Evolutionary conservation across 2,797 vertebrate species (phyloP).

Genomic region (Myotis planiceps): DNA sequence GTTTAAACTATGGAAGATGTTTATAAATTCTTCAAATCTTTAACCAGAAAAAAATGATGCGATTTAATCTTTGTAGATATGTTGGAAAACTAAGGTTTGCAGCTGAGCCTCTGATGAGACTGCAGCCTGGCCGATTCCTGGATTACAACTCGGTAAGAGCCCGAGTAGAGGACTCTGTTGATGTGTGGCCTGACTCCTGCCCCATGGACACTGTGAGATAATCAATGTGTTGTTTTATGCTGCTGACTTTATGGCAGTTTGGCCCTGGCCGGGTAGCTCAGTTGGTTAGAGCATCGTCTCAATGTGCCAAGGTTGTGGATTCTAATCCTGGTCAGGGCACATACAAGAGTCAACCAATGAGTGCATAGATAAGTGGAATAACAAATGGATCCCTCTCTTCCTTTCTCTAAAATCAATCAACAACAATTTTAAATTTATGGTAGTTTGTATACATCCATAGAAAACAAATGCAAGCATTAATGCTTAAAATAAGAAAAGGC

Average conservation of each 20-base stretch:
- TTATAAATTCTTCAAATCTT: not conserved
- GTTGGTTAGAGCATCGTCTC: no score
- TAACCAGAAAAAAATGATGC: not conserved
- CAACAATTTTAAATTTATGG: not conserved
- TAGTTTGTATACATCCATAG: not conserved
- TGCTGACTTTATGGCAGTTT: not conserved
- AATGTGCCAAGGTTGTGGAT: no score
- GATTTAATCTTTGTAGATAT: not conserved
- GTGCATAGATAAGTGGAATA: no score
- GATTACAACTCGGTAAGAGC: not conserved
- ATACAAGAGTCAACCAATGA: no score
- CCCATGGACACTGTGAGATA: not conserved
- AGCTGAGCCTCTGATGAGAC: not conserved
- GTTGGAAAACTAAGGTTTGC: not conserved
- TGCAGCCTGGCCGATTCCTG: accelerated
- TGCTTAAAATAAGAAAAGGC: not conserved
- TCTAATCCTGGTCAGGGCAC: no score
- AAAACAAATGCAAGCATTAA: not conserved
- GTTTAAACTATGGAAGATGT: not conserved
- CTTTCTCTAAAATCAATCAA: no score
- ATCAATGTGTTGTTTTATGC: not conserved
- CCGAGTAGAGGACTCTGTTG: not conserved
- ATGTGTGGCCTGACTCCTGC: not conserved
- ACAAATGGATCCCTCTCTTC: no score
- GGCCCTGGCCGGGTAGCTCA: no score